These are phyloP conservation scores for Butastur rufipennis DNA, from an alignment of 2,113 vertebrate species.

Conservation along the genomic window DNA sequence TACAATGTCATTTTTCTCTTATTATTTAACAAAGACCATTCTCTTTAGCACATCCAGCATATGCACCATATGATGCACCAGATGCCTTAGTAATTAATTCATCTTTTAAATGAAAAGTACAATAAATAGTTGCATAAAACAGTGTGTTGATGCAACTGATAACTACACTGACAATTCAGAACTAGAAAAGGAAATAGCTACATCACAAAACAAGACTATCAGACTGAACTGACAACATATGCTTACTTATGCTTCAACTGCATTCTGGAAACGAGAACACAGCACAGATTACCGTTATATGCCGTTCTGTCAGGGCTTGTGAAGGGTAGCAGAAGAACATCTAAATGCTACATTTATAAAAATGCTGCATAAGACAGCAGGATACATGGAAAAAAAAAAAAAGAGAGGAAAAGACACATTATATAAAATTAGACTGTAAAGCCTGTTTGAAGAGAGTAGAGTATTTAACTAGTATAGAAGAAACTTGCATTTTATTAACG, in stretches of 20 bases:
- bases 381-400: background rate
- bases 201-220: conserved; percentile 1
- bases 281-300: background rate
- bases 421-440: background rate
- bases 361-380: background rate
- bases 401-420: background rate
- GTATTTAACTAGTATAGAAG: background rate
- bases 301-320: background rate
- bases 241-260: background rate
- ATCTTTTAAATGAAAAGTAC: conserved; percentile 37
- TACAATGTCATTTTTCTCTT: background rate
- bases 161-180: background rate
- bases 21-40: background rate
- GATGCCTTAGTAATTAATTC: conserved; percentile 54
- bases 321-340: background rate
- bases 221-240: background rate
- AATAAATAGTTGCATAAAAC: conserved; percentile 31
- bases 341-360: background rate
- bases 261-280: background rate
- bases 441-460: background rate
- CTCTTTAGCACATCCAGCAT: conserved; percentile 22
- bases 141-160: background rate
- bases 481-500: background rate
- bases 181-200: background rate
- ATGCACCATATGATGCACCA: conserved; percentile 24